Base-by-base conservation (phyloP, 2,113 vertebrate genomes). In the Prionailurus bengalensis region DNA sequence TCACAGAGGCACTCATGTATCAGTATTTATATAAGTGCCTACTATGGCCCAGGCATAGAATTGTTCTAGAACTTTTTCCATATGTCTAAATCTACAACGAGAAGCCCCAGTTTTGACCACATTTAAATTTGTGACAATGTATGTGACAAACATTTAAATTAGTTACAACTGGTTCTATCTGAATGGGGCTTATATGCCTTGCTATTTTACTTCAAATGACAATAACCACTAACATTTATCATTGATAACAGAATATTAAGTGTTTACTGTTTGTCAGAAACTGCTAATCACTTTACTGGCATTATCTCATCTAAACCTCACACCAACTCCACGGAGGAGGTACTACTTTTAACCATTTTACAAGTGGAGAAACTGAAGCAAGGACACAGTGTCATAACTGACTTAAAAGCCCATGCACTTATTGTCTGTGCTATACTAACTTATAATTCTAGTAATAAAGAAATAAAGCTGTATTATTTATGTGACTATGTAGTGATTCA, bases 221-320 rank as follows among this genome's bases (percentile, higher is more conserved):
- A 70, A 87, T 4, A 48, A 92, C 27, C 48, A 65, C 29, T 81
- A 39, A 82, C 25, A 70, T 42, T 93, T 81, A 79, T 79, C 80
- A 84, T 29, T 78, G 68, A 58, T 42, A 84, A 29, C 29, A 82
- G 33, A 89, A 42, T 73, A 55, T 42, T 89, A 36, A 71, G 5
- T 58, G 76, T 83, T 87, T 83, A 90, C 33, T 61, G 3, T 45
- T 79, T 90, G 10, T 96, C 68, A 86, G 81, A 97, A 97, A 91
- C 63, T 42, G 19, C 51, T 80, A n/a, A 81, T 84, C 36, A 29
- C 21, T 93, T 80, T 39, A 73, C 51, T 58, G 85, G 25, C 17
- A 16, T 94, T 58, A 80, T 51, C 23, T 90, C 58, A 83, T 90
- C 58, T 86, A 71, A 92, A 39, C 17, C 23, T 42, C 33, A 81